Evolutionary conservation across 2,888 invertebrate genomes (phyloP).

Genomic region (Drosophila anomalata): DNA sequence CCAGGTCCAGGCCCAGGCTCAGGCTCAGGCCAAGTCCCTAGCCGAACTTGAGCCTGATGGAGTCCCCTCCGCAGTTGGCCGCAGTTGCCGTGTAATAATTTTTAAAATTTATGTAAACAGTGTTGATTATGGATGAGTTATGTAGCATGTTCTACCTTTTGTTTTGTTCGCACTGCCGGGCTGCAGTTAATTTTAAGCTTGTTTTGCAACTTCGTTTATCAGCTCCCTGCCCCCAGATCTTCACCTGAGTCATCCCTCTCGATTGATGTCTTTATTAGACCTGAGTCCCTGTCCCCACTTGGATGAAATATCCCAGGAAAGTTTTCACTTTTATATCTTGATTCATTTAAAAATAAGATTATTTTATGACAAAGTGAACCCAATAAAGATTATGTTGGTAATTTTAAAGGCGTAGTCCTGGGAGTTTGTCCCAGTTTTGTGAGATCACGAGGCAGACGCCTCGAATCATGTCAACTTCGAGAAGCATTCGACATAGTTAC

Average conservation of each 20-base stretch:
- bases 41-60: constrained; percentile 11
- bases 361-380: not conserved
- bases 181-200: constrained; percentile 73
- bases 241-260: constrained; percentile 66
- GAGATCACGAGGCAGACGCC: constrained; percentile 29
- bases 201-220: constrained; percentile 56
- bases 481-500: constrained; percentile 18
- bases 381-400: not conserved
- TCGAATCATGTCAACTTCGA: constrained; percentile 14
- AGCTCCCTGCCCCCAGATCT: constrained; percentile 22
- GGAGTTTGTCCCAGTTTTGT: not conserved
- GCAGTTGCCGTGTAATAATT: constrained; percentile 71
- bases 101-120: constrained; percentile 79
- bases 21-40: constrained; percentile 6
- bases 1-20: constrained; percentile 19
- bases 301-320: not conserved
- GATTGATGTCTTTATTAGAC: constrained; percentile 76
- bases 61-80: constrained; percentile 16
- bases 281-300: constrained; percentile 6
- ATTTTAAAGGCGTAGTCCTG: not conserved
- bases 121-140: constrained; percentile 80
- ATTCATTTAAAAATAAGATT: not conserved
- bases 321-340: not conserved
- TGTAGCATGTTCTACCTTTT: constrained; percentile 72
- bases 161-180: constrained; percentile 57